Evolutionary conservation across 2,797 vertebrate species (phyloP).

Genomic region (Adelosebastes latens): DNA sequence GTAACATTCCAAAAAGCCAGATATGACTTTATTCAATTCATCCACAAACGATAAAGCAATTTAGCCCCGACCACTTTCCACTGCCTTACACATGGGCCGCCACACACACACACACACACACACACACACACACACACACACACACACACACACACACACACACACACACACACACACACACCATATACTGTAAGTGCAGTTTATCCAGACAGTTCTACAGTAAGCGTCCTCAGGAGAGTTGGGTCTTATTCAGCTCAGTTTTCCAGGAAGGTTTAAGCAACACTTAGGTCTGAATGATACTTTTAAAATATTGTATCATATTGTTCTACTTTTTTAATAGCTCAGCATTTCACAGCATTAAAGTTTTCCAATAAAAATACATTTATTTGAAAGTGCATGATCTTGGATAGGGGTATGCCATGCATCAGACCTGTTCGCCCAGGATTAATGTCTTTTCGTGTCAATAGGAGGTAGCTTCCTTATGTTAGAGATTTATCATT

Average conservation of each 20-base stretch:
- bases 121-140: not conserved
- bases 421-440: not conserved
- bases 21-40: constrained; percentile 84
- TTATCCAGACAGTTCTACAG: constrained; percentile 70
- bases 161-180: not conserved
- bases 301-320: constrained; percentile 59
- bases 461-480: not conserved
- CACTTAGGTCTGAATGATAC: constrained; percentile 55
- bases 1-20: constrained; percentile 82
- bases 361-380: constrained; percentile 51
- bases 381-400: constrained; percentile 49
- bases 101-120: not conserved
- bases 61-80: constrained; percentile 78
- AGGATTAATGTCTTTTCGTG: not conserved
- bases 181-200: constrained; percentile 73
- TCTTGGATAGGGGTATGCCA: constrained; percentile 5
- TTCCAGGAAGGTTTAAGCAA: constrained; percentile 73
- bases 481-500: not conserved
- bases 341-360: constrained; percentile 35
- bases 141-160: not conserved
- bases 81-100: constrained; percentile 60
- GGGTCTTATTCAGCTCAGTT: constrained; percentile 62
- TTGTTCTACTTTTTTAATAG: constrained; percentile 47
- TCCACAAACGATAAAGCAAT: constrained; percentile 81
- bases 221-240: constrained; percentile 80